Conservation (phyloP, 1,140 invertebrate species). For the Listronotus oregonensis region DNA sequence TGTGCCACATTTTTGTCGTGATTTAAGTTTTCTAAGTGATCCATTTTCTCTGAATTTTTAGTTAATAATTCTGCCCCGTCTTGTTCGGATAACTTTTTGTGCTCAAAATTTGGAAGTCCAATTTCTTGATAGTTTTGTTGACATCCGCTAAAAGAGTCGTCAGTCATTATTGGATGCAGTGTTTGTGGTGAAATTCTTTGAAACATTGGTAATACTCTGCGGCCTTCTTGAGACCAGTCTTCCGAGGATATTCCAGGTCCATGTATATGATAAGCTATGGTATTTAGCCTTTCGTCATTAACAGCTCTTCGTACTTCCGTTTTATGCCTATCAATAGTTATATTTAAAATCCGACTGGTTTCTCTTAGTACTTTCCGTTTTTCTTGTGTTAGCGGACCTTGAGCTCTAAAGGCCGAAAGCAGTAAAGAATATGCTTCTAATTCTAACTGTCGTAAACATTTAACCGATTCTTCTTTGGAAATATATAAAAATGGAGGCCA, state of each 20-base stretch:
- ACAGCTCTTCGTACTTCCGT: conserved; percentile 87
- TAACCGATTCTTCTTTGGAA: conserved; percentile 81
- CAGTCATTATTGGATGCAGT: conserved; percentile 81
- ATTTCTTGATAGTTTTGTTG: background rate
- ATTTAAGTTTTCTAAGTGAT: background rate
- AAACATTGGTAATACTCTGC: conserved; percentile 78
- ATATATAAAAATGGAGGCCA: conserved; percentile 75
- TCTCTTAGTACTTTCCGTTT: conserved; percentile 85
- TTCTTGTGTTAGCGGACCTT: conserved; percentile 82
- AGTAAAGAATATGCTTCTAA: conserved; percentile 88
- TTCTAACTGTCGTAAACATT: conserved; percentile 80
- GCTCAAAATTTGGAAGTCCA: conserved; percentile 64
- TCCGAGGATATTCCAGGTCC: conserved; percentile 74
- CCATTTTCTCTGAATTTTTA: background rate
- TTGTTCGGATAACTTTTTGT: conserved; percentile 58
- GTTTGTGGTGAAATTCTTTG: conserved; percentile 82
- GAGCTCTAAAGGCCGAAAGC: conserved; percentile 86
- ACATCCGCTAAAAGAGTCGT: background rate
- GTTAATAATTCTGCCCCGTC: background rate
- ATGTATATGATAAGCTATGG: conserved; percentile 82
- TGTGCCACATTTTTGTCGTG: background rate
- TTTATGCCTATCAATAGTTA: conserved; percentile 85
- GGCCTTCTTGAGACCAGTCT: conserved; percentile 86
- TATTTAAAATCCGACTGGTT: conserved; percentile 79
- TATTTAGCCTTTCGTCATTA: conserved; percentile 87